These are phyloP conservation scores for Anthonomus grandis DNA, from an alignment of 1,140 invertebrate genomes.

Conservation along the genomic window DNA sequence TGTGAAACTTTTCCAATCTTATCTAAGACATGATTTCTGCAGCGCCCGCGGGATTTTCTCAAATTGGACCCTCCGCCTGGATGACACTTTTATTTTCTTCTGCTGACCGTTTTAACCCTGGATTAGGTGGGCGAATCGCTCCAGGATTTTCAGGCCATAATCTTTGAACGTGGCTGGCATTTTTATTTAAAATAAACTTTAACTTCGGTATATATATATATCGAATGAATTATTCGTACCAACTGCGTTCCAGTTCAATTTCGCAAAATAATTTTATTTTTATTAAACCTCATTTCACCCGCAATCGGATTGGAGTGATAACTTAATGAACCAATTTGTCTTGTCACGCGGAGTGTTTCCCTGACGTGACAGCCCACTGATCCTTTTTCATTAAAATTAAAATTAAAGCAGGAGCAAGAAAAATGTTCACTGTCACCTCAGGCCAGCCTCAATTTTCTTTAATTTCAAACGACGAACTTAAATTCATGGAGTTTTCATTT, in stretches of 20 bases:
- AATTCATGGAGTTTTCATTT: neutral
- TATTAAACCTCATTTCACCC: neutral
- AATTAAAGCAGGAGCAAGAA: slow-evolving; percentile 25
- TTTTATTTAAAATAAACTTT: no score
- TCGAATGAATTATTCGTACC: no score
- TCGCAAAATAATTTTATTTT: no score
- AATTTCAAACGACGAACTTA: neutral
- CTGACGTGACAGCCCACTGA: slow-evolving; percentile 10
- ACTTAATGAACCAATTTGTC: slow-evolving; percentile 19
- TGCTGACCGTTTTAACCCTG: slow-evolving; percentile 13
- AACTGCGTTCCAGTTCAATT: no score
- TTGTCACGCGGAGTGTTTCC: slow-evolving; percentile 1
- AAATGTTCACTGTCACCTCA: slow-evolving; percentile 24
- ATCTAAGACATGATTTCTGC: slow-evolving; percentile 21
- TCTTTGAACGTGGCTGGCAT: slow-evolving; percentile 10
- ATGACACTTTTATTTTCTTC: slow-evolving; percentile 17
- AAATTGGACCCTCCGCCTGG: slow-evolving; percentile 17
- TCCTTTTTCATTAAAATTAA: slow-evolving; percentile 27
- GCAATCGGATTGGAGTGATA: neutral
- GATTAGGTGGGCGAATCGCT: slow-evolving; percentile 9
- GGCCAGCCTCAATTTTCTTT: slow-evolving; percentile 16
- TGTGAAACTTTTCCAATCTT: slow-evolving; percentile 24
- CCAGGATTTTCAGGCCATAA: neutral
- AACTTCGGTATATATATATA: no score
- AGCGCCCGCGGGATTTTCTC: slow-evolving; percentile 18